These are phyloP conservation scores for Salvelinus fontinalis DNA, from an alignment of 2,113 vertebrate species.

Conservation along the genomic window DNA sequence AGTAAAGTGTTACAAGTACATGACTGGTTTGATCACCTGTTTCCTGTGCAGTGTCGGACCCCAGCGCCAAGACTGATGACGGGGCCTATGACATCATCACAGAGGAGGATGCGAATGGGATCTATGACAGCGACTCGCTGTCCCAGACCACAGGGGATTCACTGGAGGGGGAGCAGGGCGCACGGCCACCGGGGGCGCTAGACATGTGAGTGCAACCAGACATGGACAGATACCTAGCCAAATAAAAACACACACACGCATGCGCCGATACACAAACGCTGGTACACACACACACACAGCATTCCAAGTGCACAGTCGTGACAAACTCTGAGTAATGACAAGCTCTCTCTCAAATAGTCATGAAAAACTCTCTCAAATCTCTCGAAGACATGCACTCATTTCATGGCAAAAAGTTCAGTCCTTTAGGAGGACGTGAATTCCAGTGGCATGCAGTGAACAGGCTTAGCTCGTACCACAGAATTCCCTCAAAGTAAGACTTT, in stretches of 20 bases:
- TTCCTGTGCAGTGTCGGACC: slow-evolving; percentile 62
- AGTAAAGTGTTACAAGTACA: too few relatives aligned
- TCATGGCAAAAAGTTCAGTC: too few relatives aligned
- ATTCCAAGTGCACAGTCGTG: too few relatives aligned
- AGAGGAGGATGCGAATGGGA: slow-evolving; percentile 88
- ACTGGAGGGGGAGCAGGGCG: slow-evolving; percentile 71
- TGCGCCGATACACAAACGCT: not conserved
- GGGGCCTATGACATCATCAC: slow-evolving; percentile 91
- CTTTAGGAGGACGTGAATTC: too few relatives aligned
- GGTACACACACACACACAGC: not conserved
- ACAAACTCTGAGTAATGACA: too few relatives aligned
- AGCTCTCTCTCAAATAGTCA: too few relatives aligned
- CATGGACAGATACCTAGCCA: not conserved
- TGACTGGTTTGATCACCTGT: not conserved
- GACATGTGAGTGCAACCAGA: slow-evolving; percentile 78
- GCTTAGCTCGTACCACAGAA: too few relatives aligned
- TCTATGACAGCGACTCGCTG: slow-evolving; percentile 81
- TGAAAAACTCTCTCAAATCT: too few relatives aligned
- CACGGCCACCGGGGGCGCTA: slow-evolving; percentile 53
- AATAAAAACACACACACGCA: not conserved
- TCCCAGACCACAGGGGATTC: slow-evolving; percentile 76
- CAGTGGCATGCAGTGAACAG: too few relatives aligned
- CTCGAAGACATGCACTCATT: too few relatives aligned
- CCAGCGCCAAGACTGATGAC: slow-evolving; percentile 78
- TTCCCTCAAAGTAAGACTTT: too few relatives aligned